phyloP scores from a whole-genome alignment of 2,888 invertebrate genomes.

The Andrena haemorrhoa region DNA sequence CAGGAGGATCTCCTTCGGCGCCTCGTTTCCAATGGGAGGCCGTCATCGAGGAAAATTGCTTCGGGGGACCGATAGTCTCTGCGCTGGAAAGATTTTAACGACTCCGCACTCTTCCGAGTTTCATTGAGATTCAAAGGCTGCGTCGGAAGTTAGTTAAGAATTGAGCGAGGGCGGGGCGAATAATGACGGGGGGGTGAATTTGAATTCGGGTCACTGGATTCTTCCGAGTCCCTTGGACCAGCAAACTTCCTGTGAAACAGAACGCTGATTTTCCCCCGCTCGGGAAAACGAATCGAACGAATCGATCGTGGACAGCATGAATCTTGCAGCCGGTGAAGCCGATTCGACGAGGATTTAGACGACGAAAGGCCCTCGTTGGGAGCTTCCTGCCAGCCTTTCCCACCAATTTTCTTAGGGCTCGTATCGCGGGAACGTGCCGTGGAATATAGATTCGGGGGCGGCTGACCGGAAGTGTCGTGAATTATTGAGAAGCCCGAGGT shows the following conservation, averaged over 20 bases:
- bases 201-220: constrained; percentile 40
- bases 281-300: too few species aligned
- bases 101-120: background rate
- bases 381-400: background rate
- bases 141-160: constrained; percentile 46
- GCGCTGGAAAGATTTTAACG: constrained; percentile 2
- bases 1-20: background rate
- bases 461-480: constrained; percentile 22
- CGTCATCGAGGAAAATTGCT: background rate
- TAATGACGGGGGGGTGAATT: constrained; percentile 16
- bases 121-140: constrained; percentile 30
- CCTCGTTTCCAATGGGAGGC: too few species aligned
- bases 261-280: background rate
- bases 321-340: too few species aligned
- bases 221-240: constrained; percentile 28
- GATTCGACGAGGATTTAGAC: background rate
- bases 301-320: too few species aligned
- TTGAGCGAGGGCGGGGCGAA: background rate
- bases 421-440: constrained; percentile 1
- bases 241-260: constrained; percentile 24
- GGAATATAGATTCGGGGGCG: constrained; percentile 1
- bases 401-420: background rate
- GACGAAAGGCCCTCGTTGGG: background rate
- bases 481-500: constrained; percentile 14
- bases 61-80: background rate